phyloP scores from a whole-genome alignment of 1,140 invertebrate species.

The Eumaeus atala region DNA sequence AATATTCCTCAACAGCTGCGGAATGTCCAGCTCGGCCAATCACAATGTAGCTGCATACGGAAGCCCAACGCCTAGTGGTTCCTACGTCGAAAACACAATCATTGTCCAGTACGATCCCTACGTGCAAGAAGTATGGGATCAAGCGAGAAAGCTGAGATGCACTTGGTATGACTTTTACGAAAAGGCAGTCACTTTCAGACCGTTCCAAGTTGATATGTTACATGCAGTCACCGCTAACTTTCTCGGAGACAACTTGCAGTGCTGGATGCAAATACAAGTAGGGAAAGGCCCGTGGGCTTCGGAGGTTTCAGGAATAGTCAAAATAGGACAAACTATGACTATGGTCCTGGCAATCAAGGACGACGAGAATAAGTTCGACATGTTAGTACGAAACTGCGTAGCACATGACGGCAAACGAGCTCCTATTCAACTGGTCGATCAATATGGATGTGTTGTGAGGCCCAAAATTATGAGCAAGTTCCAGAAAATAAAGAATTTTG shows the following conservation, averaged over 20 bases:
- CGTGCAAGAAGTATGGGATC: constrained; percentile 94
- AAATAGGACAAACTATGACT: constrained; percentile 97
- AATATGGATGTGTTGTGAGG: constrained; percentile 91
- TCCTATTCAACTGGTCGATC: constrained; percentile 93
- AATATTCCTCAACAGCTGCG: constrained; percentile 92
- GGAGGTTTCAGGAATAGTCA: constrained; percentile 94
- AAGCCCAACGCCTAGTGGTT: constrained; percentile 90
- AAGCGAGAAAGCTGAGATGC: constrained; percentile 87
- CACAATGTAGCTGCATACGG: constrained; percentile 86
- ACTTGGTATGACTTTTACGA: constrained; percentile 97
- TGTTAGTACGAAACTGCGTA: constrained; percentile 94
- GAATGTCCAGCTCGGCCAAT: constrained; percentile 91
- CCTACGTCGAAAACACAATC: constrained; percentile 95
- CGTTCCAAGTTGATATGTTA: constrained; percentile 95
- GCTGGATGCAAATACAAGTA: constrained; percentile 97
- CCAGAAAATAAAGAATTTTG: constrained; percentile 97
- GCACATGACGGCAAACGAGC: constrained; percentile 94
- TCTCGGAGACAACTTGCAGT: constrained; percentile 94
- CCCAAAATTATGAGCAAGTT: constrained; percentile 96
- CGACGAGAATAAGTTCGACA: constrained; percentile 96
- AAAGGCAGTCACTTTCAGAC: constrained; percentile 93
- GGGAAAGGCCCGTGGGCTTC: constrained; percentile 96
- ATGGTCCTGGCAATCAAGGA: constrained; percentile 97
- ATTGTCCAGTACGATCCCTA: constrained; percentile 96
- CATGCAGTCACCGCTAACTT: constrained; percentile 96